phyloP scores from a whole-genome alignment of 2,113 vertebrate species.

The Neopipo cinnamomea region DNA sequence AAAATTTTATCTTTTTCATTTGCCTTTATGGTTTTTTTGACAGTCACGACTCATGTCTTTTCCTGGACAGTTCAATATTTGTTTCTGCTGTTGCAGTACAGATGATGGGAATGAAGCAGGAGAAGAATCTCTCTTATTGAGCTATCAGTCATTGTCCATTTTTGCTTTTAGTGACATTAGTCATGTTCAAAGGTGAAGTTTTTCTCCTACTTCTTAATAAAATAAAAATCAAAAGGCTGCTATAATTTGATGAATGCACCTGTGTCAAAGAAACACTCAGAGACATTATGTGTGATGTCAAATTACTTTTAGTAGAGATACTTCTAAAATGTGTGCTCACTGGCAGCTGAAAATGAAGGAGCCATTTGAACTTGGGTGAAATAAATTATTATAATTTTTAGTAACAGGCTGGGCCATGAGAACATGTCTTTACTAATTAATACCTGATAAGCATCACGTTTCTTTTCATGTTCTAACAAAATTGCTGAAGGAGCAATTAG shows the following conservation, averaged over 20 bases:
- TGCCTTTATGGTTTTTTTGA: not conserved
- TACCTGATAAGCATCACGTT: not conserved
- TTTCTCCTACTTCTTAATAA: constrained; percentile 17
- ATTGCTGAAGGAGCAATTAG: not conserved
- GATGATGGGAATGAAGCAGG: not conserved
- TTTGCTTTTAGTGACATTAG: not conserved
- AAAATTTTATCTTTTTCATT: not conserved
- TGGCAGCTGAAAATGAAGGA: not conserved
- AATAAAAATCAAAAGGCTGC: not conserved
- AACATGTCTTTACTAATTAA: not conserved
- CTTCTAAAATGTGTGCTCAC: not conserved
- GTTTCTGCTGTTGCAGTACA: not conserved
- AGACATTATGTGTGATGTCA: not conserved
- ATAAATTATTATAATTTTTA: not conserved
- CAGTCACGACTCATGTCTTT: not conserved
- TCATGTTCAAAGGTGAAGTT: not conserved
- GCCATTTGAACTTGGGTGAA: not conserved
- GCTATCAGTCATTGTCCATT: constrained; percentile 27
- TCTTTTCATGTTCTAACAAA: not conserved
- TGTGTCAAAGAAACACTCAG: not conserved
- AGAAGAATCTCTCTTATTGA: not conserved
- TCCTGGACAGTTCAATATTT: not conserved
- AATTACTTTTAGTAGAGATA: not conserved
- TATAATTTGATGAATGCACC: not conserved
- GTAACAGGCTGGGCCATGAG: not conserved